Percentiles rank a stretch among this genome's conserved stretches.
Conservation (phyloP, 2,797 vertebrate genomes). For the Macropodus opercularis region DNA sequence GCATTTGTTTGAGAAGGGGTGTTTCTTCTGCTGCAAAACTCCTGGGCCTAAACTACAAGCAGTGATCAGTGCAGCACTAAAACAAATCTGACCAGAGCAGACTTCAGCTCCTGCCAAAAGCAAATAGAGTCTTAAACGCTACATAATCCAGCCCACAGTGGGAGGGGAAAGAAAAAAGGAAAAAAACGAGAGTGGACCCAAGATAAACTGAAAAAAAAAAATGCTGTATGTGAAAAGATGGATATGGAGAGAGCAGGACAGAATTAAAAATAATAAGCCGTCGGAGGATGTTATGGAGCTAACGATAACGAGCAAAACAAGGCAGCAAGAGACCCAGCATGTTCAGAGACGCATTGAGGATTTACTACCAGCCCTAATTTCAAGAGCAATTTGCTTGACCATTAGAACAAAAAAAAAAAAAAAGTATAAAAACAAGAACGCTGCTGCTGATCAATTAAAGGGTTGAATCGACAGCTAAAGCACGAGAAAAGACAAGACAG, state of each 20-base stretch:
- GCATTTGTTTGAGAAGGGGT: background rate
- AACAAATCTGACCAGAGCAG: slow-evolving; percentile 51
- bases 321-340: slow-evolving; percentile 28
- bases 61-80: slow-evolving; percentile 32
- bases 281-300: slow-evolving; percentile 11
- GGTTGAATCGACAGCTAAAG: no score
- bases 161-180: no score
- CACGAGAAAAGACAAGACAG: no score
- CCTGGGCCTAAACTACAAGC: slow-evolving; percentile 25
- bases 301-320: slow-evolving; percentile 30
- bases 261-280: slow-evolving; percentile 36
- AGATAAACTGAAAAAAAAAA: slow-evolving; percentile 20
- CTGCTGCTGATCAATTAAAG: no score
- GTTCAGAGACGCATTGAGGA: slow-evolving; percentile 46
- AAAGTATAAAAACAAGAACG: no score
- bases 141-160: slow-evolving; percentile 34
- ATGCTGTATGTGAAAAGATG: slow-evolving; percentile 3
- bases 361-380: slow-evolving; percentile 40
- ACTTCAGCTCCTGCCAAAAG: slow-evolving; percentile 43
- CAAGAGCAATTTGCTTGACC: no score
- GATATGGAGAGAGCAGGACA: slow-evolving; percentile 1
- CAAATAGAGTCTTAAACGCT: slow-evolving; percentile 47
- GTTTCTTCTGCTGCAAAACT: slow-evolving; percentile 27
- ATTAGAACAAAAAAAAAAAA: no score
- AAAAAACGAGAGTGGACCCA: background rate